phyloP scores from a whole-genome alignment of 1,140 invertebrate species.

The Atta colombica region DNA sequence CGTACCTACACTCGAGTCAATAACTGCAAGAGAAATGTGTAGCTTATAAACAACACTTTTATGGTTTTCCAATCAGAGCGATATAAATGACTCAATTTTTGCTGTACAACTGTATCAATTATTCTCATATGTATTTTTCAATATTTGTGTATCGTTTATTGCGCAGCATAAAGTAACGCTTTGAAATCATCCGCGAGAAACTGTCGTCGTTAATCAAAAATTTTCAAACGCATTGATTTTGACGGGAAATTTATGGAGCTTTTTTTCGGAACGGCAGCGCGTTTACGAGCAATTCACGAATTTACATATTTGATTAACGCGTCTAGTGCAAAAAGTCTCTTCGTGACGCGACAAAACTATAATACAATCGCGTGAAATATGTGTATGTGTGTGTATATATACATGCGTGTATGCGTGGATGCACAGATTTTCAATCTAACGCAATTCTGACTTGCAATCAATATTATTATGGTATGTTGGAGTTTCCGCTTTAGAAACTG shows the following conservation, averaged over 20 bases:
- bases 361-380: conserved; percentile 11
- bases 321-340: conserved; percentile 28
- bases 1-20: not conserved
- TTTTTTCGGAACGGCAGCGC: conserved; percentile 13
- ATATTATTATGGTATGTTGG: conserved; percentile 46
- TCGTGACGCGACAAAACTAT: conserved; percentile 21
- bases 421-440: conserved; percentile 49
- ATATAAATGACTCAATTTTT: conserved; percentile 26
- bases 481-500: conserved; percentile 43
- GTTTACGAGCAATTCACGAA: conserved; percentile 53
- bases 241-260: conserved; percentile 31
- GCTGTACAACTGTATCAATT: conserved; percentile 9
- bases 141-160: conserved; percentile 41
- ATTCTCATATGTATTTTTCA: conserved; percentile 36
- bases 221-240: conserved; percentile 48
- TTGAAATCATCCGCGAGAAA: conserved; percentile 43
- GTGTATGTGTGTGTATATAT: not conserved
- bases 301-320: conserved; percentile 58
- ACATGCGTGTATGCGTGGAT: too few species aligned
- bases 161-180: conserved; percentile 13
- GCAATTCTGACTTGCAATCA: conserved; percentile 57
- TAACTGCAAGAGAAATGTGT: conserved; percentile 3
- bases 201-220: conserved; percentile 50
- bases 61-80: conserved; percentile 12
- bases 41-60: conserved; percentile 16